A percentile compares a stretch with the other conserved stretches of the same genome.
These are phyloP conservation scores for Struthidea cinerea DNA, from an alignment of 2,113 vertebrate genomes.

Conservation along the genomic window DNA sequence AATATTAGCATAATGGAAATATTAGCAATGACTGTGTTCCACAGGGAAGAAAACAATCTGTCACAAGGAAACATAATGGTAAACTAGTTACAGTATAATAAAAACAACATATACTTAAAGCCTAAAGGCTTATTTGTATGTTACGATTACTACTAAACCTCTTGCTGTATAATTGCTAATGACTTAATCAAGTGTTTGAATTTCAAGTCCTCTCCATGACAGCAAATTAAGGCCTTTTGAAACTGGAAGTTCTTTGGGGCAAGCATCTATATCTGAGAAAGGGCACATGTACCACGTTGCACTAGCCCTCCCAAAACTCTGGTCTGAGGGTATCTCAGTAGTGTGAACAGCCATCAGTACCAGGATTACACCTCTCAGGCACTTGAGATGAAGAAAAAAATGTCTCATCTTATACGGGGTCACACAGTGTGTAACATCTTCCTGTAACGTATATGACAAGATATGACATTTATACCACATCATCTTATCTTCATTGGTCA, in stretches of 20 bases:
- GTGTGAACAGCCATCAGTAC: neutral
- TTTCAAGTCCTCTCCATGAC: slow-evolving; percentile 1
- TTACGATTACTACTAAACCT: neutral
- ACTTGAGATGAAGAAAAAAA: neutral
- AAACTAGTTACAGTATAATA: slow-evolving; percentile 20
- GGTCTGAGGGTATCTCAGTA: neutral
- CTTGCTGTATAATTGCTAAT: slow-evolving; percentile 25
- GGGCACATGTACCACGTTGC: accelerated
- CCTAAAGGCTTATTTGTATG: slow-evolving; percentile 1
- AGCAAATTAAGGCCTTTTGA: slow-evolving; percentile 21
- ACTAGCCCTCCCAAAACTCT: neutral
- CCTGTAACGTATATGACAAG: neutral
- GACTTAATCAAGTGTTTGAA: slow-evolving; percentile 43
- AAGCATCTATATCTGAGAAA: neutral
- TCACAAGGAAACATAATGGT: neutral
- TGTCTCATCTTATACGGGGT: neutral
- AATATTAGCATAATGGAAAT: slow-evolving; percentile 15
- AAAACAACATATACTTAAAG: slow-evolving; percentile 3
- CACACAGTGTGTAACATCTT: neutral
- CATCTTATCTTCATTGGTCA: neutral
- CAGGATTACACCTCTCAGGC: neutral
- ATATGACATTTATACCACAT: neutral
- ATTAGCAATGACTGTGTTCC: neutral
- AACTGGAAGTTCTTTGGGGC: neutral
- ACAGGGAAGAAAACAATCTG: slow-evolving; percentile 12